Evolutionary conservation across 2,888 invertebrate species (phyloP).

Genomic region (Acrobasis consociella): DNA sequence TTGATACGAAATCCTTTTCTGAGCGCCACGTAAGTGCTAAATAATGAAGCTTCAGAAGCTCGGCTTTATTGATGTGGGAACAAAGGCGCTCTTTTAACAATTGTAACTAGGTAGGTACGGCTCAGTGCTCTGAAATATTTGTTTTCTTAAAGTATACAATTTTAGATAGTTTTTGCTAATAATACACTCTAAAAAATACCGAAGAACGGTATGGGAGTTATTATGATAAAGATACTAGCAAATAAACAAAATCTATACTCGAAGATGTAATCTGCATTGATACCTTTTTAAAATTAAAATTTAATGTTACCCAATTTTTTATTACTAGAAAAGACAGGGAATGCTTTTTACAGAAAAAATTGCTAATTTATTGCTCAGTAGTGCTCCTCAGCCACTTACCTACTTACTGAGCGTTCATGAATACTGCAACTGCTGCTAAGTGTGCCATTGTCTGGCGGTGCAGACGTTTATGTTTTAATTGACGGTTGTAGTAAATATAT

Average conservation of each 20-base stretch:
- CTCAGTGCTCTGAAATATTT: no score
- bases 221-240: no score
- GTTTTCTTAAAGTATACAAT: no score
- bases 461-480: neutral
- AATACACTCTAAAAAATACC: no score
- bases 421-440: neutral
- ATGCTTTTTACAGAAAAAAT: neutral
- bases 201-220: no score
- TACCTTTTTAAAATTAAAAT: no score
- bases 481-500: neutral
- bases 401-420: neutral
- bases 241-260: no score
- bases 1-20: slow-evolving; percentile 20
- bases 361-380: neutral
- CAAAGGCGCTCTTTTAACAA: neutral
- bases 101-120: no score
- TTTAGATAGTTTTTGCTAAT: no score
- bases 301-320: no score
- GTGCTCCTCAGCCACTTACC: neutral
- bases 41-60: slow-evolving; percentile 15
- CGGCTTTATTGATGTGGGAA: neutral
- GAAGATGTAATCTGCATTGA: no score
- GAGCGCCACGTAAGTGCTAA: slow-evolving; percentile 7
- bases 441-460: neutral
- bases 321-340: no score